Base-by-base conservation (phyloP, 2,888 invertebrate genomes). In the Hemistola chrysoprasaria region DNA sequence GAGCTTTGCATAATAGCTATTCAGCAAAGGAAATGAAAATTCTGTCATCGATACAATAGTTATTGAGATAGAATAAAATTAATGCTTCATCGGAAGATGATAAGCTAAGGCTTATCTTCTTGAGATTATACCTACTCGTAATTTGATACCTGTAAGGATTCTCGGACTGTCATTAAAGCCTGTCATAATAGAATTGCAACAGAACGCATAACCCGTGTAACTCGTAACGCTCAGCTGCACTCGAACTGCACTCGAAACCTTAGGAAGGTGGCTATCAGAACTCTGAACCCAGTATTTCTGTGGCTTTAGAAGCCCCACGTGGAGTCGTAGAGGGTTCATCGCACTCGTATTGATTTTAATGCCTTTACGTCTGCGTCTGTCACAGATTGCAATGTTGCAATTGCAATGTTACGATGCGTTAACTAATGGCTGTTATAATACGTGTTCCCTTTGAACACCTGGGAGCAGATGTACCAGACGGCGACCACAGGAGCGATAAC, bases 241-340 rank as follows among this genome's bases (percentile, higher is more conserved):
- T 38, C 27, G 51, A 71, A 73, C 23, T 54, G 53, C 51, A 54
- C 47, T 38, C 27, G 51, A 71, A 73, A 72, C 64, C 71, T 65
- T 36, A 69, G 64, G 45, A 40, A 58, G 51, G 41, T 35, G 38
- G 35, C 54, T 58, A 66, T 65, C 64, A 68, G 62, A 60, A 59
- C 51, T 58, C 57, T 55, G 52, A 28, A 38, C 28, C 36, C 33
- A 45, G 45, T 30, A 34, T 8, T 26, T 40, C 34, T 31, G 25
- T 22, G 24, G 59, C 60, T 57, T 66, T 65, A 49, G 75, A 74
- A 75, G 65, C 74, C 75, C 44, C 58, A 59, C 48, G 35, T 29
- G 34, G 36, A 16, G 16, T 16, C 16, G 16, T n/a, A n/a, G n/a
- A 27, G 42, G 59, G 75, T 72, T 74, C 72, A 65, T 57, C 53